Evolutionary conservation across 2,113 vertebrate species (phyloP).

Genomic region (Alethe diademata): DNA sequence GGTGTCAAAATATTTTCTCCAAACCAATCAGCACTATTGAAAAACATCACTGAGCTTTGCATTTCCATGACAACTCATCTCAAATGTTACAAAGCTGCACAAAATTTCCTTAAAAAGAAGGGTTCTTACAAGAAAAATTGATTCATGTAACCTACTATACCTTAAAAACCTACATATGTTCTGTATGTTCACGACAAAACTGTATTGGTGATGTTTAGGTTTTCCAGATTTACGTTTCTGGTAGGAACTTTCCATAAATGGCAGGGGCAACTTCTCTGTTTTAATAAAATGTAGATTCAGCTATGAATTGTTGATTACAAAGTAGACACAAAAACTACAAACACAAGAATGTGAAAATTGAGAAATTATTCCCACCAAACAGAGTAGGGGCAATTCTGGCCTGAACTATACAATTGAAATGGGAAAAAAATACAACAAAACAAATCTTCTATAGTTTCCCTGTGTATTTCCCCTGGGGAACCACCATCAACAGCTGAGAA

Average conservation of each 20-base stretch:
- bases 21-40: slow-evolving; percentile 69
- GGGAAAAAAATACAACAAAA: too few relatives aligned
- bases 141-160: not conserved
- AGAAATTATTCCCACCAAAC: not conserved
- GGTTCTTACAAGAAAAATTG: slow-evolving; percentile 1
- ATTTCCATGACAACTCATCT: slow-evolving; percentile 67
- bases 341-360: not conserved
- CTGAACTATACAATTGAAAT: not conserved
- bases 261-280: not conserved
- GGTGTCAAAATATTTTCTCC: slow-evolving; percentile 73
- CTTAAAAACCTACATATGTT: not conserved
- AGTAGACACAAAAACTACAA: not conserved
- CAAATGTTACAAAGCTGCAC: slow-evolving; percentile 47
- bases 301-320: not conserved
- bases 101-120: slow-evolving; percentile 45
- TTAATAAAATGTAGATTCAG: not conserved
- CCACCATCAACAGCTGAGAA: not conserved
- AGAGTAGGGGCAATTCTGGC: not conserved
- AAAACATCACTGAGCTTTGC: slow-evolving; percentile 61
- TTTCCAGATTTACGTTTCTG: not conserved
- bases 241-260: not conserved
- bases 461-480: not conserved
- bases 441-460: not conserved
- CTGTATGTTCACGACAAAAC: not conserved
- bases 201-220: accelerated